Conservation (phyloP, 2,797 vertebrate genomes). For the Periophthalmus magnuspinnatus region DNA sequence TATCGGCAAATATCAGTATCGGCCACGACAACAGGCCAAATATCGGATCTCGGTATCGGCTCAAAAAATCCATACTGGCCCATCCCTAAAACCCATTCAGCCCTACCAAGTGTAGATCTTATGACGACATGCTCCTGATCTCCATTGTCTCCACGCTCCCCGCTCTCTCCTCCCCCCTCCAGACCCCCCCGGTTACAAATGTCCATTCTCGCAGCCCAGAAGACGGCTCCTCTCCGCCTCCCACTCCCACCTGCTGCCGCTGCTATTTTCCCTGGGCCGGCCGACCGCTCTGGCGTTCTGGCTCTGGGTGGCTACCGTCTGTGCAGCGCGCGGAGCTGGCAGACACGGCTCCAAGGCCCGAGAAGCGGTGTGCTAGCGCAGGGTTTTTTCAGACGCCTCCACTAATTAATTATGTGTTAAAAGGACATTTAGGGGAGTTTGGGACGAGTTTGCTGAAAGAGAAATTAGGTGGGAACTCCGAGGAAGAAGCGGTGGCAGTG, state of each 20-base stretch:
- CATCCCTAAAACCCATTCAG: no score
- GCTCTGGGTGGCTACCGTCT: conserved; percentile 79
- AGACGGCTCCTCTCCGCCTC: conserved; percentile 82
- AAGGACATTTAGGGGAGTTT: conserved; percentile 27
- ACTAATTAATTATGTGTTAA: conserved; percentile 51
- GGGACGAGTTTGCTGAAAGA: conserved; percentile 22
- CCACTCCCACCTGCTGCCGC: conserved; percentile 86
- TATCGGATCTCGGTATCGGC: no score
- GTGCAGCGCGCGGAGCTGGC: conserved; percentile 80
- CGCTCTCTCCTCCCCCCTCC: not conserved
- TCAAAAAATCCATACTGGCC: no score
- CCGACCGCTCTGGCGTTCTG: conserved; percentile 78
- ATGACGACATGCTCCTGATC: not conserved
- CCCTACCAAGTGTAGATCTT: not conserved
- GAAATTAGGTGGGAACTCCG: conserved; percentile 43
- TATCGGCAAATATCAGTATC: no score
- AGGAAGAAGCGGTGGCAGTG: conserved; percentile 10
- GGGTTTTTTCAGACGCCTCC: conserved; percentile 51
- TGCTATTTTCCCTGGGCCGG: conserved; percentile 81
- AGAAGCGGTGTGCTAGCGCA: conserved; percentile 76
- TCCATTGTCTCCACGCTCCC: not conserved
- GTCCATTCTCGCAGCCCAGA: conserved; percentile 86
- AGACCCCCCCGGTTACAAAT: conserved; percentile 77
- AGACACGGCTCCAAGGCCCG: conserved; percentile 66
- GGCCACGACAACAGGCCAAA: no score